Percentiles rank a stretch among this genome's conserved stretches.
Evolutionary conservation across 2,888 invertebrate species (phyloP).

Genomic region (Notodonta ziczac): DNA sequence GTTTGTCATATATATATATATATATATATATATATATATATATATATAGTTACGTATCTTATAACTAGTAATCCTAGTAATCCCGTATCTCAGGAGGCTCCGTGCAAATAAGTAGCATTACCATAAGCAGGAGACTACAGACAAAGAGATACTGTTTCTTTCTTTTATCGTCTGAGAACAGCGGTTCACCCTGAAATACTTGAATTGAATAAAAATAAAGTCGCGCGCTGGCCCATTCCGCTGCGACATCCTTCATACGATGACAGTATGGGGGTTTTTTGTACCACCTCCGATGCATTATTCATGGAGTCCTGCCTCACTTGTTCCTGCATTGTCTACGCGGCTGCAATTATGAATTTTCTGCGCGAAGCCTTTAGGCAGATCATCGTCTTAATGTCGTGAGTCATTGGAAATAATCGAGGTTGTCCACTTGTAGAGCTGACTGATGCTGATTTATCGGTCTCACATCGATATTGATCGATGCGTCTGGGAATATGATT

Average conservation of each 20-base stretch:
- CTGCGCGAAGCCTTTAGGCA: constrained; percentile 77
- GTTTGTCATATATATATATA: too few species aligned
- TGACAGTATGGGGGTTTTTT: constrained; percentile 62
- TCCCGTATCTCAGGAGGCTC: constrained; percentile 16
- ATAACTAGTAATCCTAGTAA: constrained; percentile 25
- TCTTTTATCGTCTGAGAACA: constrained; percentile 47
- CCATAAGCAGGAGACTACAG: constrained; percentile 43
- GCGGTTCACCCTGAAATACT: constrained; percentile 60
- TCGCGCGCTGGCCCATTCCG: constrained; percentile 27
- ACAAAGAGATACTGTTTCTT: constrained; percentile 47
- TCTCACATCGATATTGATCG: constrained; percentile 71
- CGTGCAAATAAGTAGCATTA: constrained; percentile 43
- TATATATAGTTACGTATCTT: too few species aligned
- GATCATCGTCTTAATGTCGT: constrained; percentile 64
- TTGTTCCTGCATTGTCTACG: constrained; percentile 80
- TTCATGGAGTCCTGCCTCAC: constrained; percentile 71
- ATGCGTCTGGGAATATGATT: constrained; percentile 64
- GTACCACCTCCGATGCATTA: constrained; percentile 62
- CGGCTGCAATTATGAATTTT: constrained; percentile 78
- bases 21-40: too few species aligned
- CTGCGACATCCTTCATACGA: constrained; percentile 51
- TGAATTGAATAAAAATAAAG: constrained; percentile 62
- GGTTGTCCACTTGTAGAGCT: constrained; percentile 72
- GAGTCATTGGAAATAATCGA: constrained; percentile 70
- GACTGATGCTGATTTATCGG: constrained; percentile 77